These are phyloP conservation scores for Danio rerio DNA, from an alignment of 2,113 vertebrate species.

Conservation along the genomic window DNA sequence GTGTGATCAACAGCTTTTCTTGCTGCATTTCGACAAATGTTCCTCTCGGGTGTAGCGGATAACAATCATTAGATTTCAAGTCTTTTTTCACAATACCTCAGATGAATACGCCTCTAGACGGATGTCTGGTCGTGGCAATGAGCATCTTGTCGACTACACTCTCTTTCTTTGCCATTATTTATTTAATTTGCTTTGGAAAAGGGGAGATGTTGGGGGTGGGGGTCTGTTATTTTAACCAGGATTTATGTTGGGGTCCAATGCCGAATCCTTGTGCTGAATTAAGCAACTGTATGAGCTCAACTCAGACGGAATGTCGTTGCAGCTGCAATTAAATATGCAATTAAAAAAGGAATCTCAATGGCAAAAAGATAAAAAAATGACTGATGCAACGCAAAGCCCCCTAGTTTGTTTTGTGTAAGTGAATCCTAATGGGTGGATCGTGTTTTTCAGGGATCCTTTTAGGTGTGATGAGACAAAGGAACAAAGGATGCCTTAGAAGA, in stretches of 20 bases:
- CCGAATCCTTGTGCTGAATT: constrained; percentile 52
- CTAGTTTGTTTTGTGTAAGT: constrained; percentile 65
- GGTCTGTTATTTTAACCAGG: constrained; percentile 43
- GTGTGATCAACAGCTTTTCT: constrained; percentile 78
- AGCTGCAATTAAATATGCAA: constrained; percentile 59
- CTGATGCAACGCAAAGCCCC: constrained; percentile 60
- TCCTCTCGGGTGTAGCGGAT: constrained; percentile 44
- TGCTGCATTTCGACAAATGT: constrained; percentile 74
- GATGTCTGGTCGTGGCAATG: neutral
- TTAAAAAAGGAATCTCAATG: constrained; percentile 56
- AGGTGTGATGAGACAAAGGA: constrained; percentile 87
- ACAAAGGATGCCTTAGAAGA: constrained; percentile 86
- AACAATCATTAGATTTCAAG: neutral
- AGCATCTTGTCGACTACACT: constrained; percentile 26
- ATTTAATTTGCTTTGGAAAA: constrained; percentile 36
- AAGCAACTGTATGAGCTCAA: constrained; percentile 60
- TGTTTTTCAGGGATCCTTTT: constrained; percentile 76
- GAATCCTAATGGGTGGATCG: constrained; percentile 74
- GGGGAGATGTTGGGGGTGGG: constrained; percentile 33
- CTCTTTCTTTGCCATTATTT: constrained; percentile 8
- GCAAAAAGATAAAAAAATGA: constrained; percentile 47
- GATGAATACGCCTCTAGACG: constrained; percentile 20
- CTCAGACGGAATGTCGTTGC: constrained; percentile 63
- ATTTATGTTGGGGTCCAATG: constrained; percentile 58
- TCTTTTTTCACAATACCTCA: neutral